A percentile compares a stretch with the other conserved stretches of the same genome.
Conservation (phyloP, 2,797 vertebrate genomes). For the Microchirus variegatus region DNA sequence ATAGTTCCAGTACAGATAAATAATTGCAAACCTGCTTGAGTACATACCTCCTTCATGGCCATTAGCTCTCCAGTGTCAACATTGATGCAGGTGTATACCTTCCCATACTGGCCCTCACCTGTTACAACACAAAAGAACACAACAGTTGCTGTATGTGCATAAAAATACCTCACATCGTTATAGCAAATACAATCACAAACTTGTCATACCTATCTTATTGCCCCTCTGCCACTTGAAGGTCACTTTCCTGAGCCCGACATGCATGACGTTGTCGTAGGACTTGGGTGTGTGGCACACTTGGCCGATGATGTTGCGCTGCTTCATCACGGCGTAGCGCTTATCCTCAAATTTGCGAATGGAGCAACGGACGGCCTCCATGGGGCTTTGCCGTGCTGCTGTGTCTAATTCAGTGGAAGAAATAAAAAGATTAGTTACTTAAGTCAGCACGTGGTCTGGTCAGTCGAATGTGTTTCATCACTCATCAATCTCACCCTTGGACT, state of each 20-base stretch:
- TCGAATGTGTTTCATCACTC: neutral
- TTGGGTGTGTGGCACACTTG: conserved; percentile 98
- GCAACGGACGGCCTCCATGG: conserved; percentile 91
- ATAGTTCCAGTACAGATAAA: too few species aligned
- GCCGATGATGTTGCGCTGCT: conserved; percentile 95
- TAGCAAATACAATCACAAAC: neutral
- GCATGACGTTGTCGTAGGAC: conserved; percentile 97
- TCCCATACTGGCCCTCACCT: conserved; percentile 99
- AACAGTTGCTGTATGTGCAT: conserved; percentile 2
- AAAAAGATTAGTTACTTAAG: neutral
- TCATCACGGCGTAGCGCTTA: conserved; percentile 90
- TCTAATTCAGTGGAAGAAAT: conserved; percentile 71
- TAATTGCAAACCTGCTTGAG: neutral
- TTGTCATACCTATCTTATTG: conserved; percentile 94
- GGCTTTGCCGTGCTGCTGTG: conserved; percentile 87
- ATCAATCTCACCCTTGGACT: conserved; percentile 84
- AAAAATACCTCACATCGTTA: neutral
- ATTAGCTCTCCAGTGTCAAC: conserved; percentile 98
- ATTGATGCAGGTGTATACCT: conserved; percentile 99
- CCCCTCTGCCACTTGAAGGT: conserved; percentile 99
- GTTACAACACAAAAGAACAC: conserved; percentile 24
- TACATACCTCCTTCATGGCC: conserved; percentile 98
- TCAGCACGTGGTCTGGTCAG: neutral
- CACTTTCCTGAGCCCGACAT: conserved; percentile 97
- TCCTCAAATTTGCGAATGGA: conserved; percentile 93